phyloP scores from a whole-genome alignment of 2,888 invertebrate genomes.

The Gortyna flavago region DNA sequence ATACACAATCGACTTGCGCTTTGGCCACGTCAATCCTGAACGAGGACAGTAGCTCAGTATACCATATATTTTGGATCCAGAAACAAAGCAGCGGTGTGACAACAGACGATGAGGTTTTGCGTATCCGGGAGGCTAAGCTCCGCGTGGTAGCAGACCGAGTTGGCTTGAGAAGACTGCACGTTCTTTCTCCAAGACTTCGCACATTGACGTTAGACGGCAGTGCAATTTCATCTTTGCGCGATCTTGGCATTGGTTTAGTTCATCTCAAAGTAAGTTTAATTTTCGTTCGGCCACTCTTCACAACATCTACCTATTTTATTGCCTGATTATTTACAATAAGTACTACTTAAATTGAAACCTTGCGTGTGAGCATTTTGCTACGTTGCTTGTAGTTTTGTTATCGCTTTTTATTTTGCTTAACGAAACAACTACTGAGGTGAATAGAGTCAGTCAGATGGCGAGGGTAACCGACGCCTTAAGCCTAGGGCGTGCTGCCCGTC shows the following conservation, averaged over 20 bases:
- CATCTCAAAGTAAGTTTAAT: constrained; percentile 86
- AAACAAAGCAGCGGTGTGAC: constrained; percentile 85
- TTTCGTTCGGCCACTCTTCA: neutral
- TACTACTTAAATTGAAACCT: neutral
- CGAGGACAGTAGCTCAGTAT: neutral
- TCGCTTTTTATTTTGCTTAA: neutral
- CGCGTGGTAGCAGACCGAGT: constrained; percentile 92
- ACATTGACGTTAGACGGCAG: constrained; percentile 92
- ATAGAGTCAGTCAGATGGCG: neutral
- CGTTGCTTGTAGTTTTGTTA: constrained; percentile 8
- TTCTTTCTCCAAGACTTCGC: constrained; percentile 91
- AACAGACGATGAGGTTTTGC: constrained; percentile 84
- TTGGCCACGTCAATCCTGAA: neutral
- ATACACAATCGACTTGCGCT: neutral
- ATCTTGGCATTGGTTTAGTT: constrained; percentile 92
- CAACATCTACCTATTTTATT: neutral
- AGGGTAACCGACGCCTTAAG: neutral
- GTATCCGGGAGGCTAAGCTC: constrained; percentile 90
- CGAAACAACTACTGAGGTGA: neutral
- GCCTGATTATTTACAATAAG: neutral
- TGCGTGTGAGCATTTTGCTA: neutral
- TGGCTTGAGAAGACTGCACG: constrained; percentile 91
- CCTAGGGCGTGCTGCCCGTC: too few relatives aligned
- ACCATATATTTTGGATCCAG: constrained; percentile 68
- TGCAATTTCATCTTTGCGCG: constrained; percentile 91